These are phyloP conservation scores for Setipinna tenuifilis DNA, from an alignment of 2,797 vertebrate species.

Conservation along the genomic window DNA sequence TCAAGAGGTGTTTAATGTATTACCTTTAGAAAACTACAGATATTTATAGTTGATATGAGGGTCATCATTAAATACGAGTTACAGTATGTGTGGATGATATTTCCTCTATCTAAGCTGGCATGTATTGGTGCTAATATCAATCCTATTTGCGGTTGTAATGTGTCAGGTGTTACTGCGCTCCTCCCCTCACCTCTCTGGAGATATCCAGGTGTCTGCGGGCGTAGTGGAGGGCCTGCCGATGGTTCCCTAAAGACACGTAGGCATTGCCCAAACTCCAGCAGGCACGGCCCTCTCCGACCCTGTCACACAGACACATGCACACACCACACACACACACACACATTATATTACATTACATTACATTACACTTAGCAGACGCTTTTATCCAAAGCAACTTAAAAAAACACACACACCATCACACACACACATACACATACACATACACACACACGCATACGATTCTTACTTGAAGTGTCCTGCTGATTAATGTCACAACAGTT, in stretches of 20 bases:
- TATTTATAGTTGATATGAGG: neutral
- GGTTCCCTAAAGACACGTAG: slow-evolving; percentile 88
- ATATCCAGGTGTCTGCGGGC: slow-evolving; percentile 92
- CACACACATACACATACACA: no score
- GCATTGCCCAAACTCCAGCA: slow-evolving; percentile 98
- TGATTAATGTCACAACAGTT: no score
- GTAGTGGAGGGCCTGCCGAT: slow-evolving; percentile 89
- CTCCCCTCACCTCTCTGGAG: slow-evolving; percentile 86
- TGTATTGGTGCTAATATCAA: neutral
- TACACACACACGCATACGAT: no score
- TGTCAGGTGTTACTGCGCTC: neutral
- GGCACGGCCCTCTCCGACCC: slow-evolving; percentile 95
- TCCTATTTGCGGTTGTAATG: neutral
- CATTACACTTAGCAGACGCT: no score
- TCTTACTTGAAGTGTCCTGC: no score
- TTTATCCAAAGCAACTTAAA: no score
- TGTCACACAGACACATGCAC: slow-evolving; percentile 52
- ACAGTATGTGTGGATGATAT: neutral
- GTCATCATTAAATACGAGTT: neutral
- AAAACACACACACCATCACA: no score
- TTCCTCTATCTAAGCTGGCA: neutral
- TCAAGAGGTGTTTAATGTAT: neutral
- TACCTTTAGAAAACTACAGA: neutral
- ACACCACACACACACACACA: no score
- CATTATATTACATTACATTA: no score